Percentiles rank a stretch among this genome's conserved stretches.
Conservation (phyloP, 2,888 invertebrate genomes). For the Rutpela maculata region DNA sequence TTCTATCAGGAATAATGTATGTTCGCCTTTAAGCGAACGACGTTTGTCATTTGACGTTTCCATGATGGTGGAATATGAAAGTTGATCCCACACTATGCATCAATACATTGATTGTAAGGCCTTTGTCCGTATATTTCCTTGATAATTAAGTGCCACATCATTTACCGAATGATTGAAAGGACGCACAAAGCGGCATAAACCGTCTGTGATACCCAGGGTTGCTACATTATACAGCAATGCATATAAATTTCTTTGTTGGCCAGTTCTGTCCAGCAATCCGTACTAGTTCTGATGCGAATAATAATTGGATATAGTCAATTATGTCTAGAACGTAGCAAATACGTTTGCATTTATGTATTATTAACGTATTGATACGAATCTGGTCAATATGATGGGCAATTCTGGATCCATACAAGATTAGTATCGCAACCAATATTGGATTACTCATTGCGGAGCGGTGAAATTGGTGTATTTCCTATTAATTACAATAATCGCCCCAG, state of each 20-base stretch:
- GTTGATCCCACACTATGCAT: not conserved
- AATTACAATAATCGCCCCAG: constrained; percentile 68
- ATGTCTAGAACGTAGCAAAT: constrained; percentile 43
- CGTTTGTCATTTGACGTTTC: not conserved
- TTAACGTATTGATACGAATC: constrained; percentile 66
- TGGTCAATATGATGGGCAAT: constrained; percentile 65
- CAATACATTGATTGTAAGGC: constrained; percentile 5
- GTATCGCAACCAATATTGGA: constrained; percentile 69
- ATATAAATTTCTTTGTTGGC: constrained; percentile 40
- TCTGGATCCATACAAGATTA: constrained; percentile 66
- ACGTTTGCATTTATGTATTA: constrained; percentile 63
- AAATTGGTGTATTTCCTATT: constrained; percentile 73
- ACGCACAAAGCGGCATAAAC: constrained; percentile 20
- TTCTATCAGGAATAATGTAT: not conserved
- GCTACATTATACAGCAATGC: constrained; percentile 17
- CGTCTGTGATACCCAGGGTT: constrained; percentile 11
- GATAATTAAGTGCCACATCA: constrained; percentile 15
- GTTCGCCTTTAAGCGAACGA: not conserved
- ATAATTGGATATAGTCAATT: constrained; percentile 44
- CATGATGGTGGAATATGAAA: not conserved
- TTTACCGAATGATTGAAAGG: constrained; percentile 26
- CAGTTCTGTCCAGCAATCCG: constrained; percentile 27
- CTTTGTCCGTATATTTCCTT: constrained; percentile 5
- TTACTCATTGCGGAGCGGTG: constrained; percentile 68
- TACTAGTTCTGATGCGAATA: constrained; percentile 39